Evolutionary conservation across 2,888 invertebrate genomes (phyloP).

Genomic region (Ectropis crepuscularia): DNA sequence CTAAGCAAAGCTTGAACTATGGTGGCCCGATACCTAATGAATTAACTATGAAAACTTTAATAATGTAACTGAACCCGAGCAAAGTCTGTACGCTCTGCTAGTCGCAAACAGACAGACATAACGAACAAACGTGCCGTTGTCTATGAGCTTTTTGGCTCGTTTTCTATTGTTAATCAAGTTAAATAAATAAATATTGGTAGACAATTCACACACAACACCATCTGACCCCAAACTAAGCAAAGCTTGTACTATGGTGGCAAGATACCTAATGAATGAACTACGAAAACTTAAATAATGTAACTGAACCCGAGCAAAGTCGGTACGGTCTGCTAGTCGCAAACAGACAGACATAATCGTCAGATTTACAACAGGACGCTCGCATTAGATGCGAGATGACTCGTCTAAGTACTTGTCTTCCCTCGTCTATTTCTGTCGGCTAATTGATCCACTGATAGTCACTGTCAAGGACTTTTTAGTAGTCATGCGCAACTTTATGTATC

Average conservation of each 20-base stretch:
- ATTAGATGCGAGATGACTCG: conserved; percentile 15
- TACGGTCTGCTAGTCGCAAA: background rate
- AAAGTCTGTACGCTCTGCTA: background rate
- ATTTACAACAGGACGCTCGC: conserved; percentile 21
- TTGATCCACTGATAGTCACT: background rate
- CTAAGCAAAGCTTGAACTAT: no score
- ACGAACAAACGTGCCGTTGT: background rate
- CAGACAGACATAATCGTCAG: conserved; percentile 14
- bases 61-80: background rate
- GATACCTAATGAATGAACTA: no score
- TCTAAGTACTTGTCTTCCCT: conserved; percentile 9
- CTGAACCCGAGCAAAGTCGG: background rate
- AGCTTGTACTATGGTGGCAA: no score
- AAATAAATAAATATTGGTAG: no score
- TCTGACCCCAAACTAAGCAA: no score
- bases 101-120: conserved; percentile 7
- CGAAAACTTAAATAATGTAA: background rate
- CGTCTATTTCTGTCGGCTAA: conserved; percentile 29
- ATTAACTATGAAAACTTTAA: no score
- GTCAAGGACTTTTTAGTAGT: conserved; percentile 2
- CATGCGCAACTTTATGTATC: background rate
- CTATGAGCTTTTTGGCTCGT: no score
- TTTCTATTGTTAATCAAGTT: no score
- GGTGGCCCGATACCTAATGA: no score
- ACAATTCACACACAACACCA: no score